phyloP scores from a whole-genome alignment of 2,888 invertebrate genomes.

The Spodoptera exigua region DNA sequence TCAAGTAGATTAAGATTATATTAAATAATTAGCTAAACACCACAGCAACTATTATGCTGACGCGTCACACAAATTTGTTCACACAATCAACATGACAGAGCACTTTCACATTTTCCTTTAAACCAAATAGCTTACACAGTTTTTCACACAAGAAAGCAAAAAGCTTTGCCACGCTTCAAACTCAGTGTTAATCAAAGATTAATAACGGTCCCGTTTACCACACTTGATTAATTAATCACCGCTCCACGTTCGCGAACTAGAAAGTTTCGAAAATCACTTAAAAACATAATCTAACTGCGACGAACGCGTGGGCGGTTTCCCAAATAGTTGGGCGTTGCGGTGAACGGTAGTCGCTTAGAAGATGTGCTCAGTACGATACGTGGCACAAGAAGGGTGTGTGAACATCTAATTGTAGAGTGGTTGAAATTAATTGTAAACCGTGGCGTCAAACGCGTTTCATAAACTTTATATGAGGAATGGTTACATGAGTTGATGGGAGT shows the following conservation, averaged over 20 bases:
- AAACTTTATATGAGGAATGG: conserved; percentile 7
- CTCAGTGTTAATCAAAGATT: conserved; percentile 37
- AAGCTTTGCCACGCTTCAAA: conserved; percentile 18
- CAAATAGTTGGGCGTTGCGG: conserved; percentile 35
- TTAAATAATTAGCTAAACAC: too few relatives aligned
- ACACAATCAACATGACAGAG: conserved; percentile 3
- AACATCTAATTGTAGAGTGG: conserved; percentile 19
- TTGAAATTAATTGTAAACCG: conserved; percentile 33
- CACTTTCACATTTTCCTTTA: conserved; percentile 19
- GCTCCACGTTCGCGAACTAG: conserved; percentile 24
- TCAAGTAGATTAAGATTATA: too few relatives aligned
- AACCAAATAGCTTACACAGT: conserved; percentile 12
- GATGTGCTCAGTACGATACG: too few relatives aligned
- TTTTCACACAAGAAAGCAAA: conserved; percentile 9
- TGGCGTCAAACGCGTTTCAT: conserved; percentile 6
- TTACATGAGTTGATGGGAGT: too few relatives aligned
- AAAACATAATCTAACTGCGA: conserved; percentile 52
- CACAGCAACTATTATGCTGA: not conserved
- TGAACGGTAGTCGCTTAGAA: too few relatives aligned
- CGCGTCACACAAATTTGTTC: not conserved
- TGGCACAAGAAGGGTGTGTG: not conserved
- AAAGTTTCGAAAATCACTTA: conserved; percentile 49
- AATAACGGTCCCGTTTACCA: conserved; percentile 39
- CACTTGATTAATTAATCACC: conserved; percentile 48
- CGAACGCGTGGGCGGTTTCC: conserved; percentile 31